These are phyloP conservation scores for Ostrea denselamellosa DNA, from an alignment of 1,140 invertebrate species.

Conservation along the genomic window DNA sequence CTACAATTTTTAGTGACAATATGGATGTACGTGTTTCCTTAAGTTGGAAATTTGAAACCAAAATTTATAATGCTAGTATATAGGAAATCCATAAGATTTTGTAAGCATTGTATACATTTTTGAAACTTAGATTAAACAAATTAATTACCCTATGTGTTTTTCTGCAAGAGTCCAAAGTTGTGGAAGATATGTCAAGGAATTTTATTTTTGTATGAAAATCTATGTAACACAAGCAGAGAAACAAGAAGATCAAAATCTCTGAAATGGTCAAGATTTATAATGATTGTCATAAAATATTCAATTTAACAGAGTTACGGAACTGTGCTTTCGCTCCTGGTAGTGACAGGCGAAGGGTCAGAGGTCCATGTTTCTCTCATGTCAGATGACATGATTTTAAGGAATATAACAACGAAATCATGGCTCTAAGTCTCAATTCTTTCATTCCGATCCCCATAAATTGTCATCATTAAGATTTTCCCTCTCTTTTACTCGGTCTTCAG, in stretches of 20 bases:
- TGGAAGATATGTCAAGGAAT: neutral
- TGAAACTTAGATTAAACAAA: neutral
- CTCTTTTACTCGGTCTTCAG: neutral
- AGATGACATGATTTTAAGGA: constrained; percentile 29
- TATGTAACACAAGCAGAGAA: neutral
- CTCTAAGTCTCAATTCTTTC: constrained; percentile 16
- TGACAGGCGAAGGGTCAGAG: constrained; percentile 9
- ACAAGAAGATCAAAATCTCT: constrained; percentile 17
- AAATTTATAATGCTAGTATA: no score
- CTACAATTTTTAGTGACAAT: no score
- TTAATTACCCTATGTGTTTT: neutral
- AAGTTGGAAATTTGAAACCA: neutral
- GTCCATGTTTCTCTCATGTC: constrained; percentile 1
- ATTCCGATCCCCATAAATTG: constrained; percentile 10
- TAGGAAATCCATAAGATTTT: no score
- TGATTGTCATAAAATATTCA: constrained; percentile 33
- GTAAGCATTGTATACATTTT: neutral
- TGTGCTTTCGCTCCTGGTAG: neutral
- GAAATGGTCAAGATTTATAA: constrained; percentile 19
- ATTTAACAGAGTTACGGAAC: constrained; percentile 35
- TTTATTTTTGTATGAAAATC: constrained; percentile 5
- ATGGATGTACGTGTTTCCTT: no score
- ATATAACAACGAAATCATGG: constrained; percentile 25
- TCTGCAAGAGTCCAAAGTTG: neutral
- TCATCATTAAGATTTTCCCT: constrained; percentile 35